Base-by-base conservation (phyloP, 2,113 vertebrate species). In the Pelvicachromis taeniatus region DNA sequence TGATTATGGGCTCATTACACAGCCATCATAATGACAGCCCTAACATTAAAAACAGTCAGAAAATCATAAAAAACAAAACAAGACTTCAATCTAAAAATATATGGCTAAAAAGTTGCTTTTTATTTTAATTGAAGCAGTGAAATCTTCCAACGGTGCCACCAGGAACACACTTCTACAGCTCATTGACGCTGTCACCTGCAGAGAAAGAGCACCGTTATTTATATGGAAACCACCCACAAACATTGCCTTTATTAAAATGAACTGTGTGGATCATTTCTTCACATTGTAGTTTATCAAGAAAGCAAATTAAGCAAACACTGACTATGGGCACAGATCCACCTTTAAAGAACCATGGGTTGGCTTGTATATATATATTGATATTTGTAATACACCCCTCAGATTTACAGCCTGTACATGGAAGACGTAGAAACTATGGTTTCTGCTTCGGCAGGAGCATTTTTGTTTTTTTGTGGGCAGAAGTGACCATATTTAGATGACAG, bases 111-210 rank as follows among this genome's bases (percentile, higher is more conserved):
- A 77, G 33, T 38, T 38, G 59, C 59, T 63, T 38, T 63, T 8
- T 63, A 33, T 63, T 63, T 63, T 38, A 63, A 50, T 50, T 42
- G 42, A 48, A 68, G 54, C 84, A 73, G 48, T 1, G 9, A 17
- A 63, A 21, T 33, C 59, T 13, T 7, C n/a, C 50, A 45, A 16
- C 26, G 21, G 58, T 21, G 52, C 70, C 2, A 13, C 11, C 4
- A 77, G 77, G 52, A 21, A 1, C 3, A 1, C 33, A 17, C 1
- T 19, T 21, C 87, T 33, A 94, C 88, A 94, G 73, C 77, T 93
- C 8, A 81, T 94, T 95, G n/a, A 82, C 2, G 16, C 2, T 1
- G 48, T 94, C 93, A 17, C 85, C 95, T 95, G 88, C 5, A 92
- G 23, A 85, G 17, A 35, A 77, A 48, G 50, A 12, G 80, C 5